Evolutionary conservation across 2,888 invertebrate species (phyloP).

Genomic region (Cheilosia vulpina): DNA sequence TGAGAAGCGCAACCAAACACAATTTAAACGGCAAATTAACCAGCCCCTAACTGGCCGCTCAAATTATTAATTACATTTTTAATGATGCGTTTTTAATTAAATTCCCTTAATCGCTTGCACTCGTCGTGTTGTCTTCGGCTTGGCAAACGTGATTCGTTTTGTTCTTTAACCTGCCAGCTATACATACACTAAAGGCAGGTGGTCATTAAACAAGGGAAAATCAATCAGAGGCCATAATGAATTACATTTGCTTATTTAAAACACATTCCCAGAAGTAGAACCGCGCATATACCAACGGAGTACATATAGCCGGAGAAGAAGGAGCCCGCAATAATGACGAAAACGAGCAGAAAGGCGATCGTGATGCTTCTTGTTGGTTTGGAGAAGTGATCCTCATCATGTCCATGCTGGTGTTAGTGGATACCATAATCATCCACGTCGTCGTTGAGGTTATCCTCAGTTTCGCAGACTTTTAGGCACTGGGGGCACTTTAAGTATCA

Average conservation of each 20-base stretch:
- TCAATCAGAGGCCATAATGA: conserved; percentile 72
- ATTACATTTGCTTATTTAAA: conserved; percentile 70
- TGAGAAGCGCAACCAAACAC: conserved; percentile 21
- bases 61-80: conserved; percentile 64
- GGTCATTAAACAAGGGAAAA: conserved; percentile 71
- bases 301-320: background rate
- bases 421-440: conserved; percentile 16
- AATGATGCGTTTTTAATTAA: conserved; percentile 68
- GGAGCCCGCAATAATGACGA: conserved; percentile 36
- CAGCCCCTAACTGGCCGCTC: conserved; percentile 37
- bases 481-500: conserved; percentile 20
- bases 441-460: conserved; percentile 37
- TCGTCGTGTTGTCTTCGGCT: conserved; percentile 20
- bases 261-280: conserved; percentile 66
- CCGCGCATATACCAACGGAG: background rate
- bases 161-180: conserved; percentile 49
- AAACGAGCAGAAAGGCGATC: conserved; percentile 39
- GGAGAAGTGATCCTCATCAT: conserved; percentile 37
- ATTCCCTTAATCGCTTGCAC: conserved; percentile 60
- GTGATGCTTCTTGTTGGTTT: conserved; percentile 6
- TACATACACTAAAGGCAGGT: conserved; percentile 53
- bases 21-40: conserved; percentile 56
- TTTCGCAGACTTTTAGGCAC: conserved; percentile 59
- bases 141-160: conserved; percentile 62
- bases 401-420: conserved; percentile 9